Evolutionary conservation across 1,140 invertebrate species (phyloP).

Genomic region (Frieseomelitta varia): DNA sequence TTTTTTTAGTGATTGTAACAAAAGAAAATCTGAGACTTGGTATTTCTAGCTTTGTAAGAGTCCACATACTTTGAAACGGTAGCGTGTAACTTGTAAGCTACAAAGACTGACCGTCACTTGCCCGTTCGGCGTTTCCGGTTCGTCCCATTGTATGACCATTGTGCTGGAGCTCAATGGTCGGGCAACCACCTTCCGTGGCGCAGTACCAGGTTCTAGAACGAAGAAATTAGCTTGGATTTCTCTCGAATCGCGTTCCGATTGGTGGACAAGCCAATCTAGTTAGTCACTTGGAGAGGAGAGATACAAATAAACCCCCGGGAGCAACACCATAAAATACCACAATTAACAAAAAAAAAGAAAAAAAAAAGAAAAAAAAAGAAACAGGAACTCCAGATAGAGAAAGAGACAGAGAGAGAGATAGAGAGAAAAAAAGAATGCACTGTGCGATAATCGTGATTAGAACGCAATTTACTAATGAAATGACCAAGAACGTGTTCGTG

Average conservation of each 20-base stretch:
- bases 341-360: background rate
- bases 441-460: slow-evolving; percentile 13
- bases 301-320: slow-evolving; percentile 15
- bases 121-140: slow-evolving; percentile 97
- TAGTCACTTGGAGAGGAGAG: slow-evolving; percentile 51
- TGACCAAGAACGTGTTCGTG: background rate
- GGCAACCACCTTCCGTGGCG: slow-evolving; percentile 96
- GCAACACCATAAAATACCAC: slow-evolving; percentile 35
- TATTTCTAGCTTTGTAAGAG: no score
- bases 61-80: background rate
- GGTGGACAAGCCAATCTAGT: slow-evolving; percentile 30
- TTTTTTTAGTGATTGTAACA: no score
- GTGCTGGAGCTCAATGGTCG: slow-evolving; percentile 96
- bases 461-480: background rate
- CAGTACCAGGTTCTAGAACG: slow-evolving; percentile 93
- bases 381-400: background rate
- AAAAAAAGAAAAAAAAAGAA: no score
- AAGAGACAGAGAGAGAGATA: background rate
- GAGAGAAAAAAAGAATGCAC: background rate
- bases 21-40: no score
- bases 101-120: slow-evolving; percentile 91
- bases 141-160: slow-evolving; percentile 98
- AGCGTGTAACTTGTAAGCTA: background rate
- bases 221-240: slow-evolving; percentile 1
- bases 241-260: background rate